These are phyloP conservation scores for Mustela nigripes DNA, from an alignment of 2,113 vertebrate genomes.

Conservation along the genomic window DNA sequence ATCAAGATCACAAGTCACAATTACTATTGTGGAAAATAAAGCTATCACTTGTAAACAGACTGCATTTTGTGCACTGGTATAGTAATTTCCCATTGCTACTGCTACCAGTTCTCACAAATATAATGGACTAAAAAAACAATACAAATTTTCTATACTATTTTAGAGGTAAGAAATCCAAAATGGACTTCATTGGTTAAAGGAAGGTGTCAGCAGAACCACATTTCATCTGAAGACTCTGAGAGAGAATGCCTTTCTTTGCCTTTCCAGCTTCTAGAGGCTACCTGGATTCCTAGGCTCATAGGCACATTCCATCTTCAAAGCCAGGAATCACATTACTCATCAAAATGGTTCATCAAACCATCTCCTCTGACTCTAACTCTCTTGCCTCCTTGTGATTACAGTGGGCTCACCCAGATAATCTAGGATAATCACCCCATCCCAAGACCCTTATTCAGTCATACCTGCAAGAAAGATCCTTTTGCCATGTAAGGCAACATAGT, in stretches of 20 bases:
- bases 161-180: neutral
- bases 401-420: neutral
- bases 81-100: neutral
- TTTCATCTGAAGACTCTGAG: neutral
- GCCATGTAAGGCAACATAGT: neutral
- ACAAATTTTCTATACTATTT: neutral
- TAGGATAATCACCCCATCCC: neutral
- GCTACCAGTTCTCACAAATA: neutral
- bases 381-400: neutral
- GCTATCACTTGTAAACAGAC: conserved; percentile 26
- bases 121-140: conserved; percentile 11
- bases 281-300: neutral
- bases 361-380: neutral
- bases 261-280: neutral
- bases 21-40: neutral
- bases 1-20: neutral
- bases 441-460: neutral
- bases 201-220: neutral
- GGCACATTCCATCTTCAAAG: neutral
- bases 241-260: neutral
- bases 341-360: neutral
- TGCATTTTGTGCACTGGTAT: neutral
- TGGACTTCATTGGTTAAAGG: neutral
- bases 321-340: neutral
- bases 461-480: neutral